Percentiles rank a stretch among this genome's conserved stretches.
Evolutionary conservation across 2,888 invertebrate species (phyloP).

Genomic region (Glaucopsyche alexis): DNA sequence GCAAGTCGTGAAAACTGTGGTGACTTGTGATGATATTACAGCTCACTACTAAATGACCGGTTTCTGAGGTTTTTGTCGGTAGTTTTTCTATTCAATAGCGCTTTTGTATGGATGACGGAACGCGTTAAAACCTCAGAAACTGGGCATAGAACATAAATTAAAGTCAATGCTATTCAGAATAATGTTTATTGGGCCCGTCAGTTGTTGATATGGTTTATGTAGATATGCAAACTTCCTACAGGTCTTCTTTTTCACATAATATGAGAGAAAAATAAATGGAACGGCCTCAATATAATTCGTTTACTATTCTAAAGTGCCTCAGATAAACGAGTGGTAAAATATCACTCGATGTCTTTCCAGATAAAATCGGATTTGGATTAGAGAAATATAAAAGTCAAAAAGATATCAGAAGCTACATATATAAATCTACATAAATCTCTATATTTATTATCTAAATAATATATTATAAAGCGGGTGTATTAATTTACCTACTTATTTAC

Average conservation of each 20-base stretch:
- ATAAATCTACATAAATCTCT: constrained; percentile 38
- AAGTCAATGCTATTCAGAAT: not conserved
- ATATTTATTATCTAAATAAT: not conserved
- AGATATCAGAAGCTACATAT: constrained; percentile 8
- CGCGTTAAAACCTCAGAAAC: no score
- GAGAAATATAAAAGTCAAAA: constrained; percentile 22
- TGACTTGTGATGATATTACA: no score
- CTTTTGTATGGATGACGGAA: no score
- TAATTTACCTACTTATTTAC: constrained; percentile 20
- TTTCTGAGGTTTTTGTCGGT: no score
- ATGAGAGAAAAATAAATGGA: constrained; percentile 9
- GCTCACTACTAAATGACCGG: no score
- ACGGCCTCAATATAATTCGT: not conserved
- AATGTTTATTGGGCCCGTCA: not conserved
- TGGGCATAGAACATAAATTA: no score
- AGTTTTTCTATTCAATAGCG: no score
- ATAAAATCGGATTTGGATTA: not conserved
- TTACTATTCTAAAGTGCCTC: not conserved
- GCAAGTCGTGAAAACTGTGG: no score
- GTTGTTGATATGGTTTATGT: constrained; percentile 14
- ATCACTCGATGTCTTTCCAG: constrained; percentile 8
- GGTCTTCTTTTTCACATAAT: not conserved
- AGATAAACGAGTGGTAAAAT: constrained; percentile 2
- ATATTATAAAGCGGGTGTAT: not conserved
- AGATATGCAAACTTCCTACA: constrained; percentile 19